Conservation (phyloP, 2,797 vertebrate species). For the Diglossa cyanea region DNA sequence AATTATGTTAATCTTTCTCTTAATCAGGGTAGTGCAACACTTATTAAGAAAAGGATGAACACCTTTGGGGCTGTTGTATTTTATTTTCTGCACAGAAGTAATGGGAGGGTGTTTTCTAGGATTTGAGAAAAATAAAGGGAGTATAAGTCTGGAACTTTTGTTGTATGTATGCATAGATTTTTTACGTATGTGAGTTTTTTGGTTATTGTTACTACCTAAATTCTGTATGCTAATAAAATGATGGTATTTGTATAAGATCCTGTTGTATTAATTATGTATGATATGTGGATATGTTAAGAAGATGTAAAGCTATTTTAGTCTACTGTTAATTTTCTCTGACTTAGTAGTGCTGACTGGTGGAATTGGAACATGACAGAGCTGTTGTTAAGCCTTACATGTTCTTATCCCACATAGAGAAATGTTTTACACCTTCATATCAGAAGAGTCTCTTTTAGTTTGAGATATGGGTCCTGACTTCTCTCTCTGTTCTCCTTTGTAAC, state of each 20-base stretch:
- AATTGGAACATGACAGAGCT: neutral
- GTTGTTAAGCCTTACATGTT: neutral
- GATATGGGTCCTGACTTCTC: neutral
- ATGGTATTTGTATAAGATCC: neutral
- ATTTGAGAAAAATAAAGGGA: neutral
- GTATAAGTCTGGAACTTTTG: neutral
- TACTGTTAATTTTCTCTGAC: neutral
- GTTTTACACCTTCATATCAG: neutral
- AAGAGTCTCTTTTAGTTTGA: neutral
- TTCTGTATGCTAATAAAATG: neutral
- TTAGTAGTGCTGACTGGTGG: neutral
- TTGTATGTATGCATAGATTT: fast-evolving
- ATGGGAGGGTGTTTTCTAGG: neutral
- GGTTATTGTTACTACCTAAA: neutral
- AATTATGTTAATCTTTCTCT: neutral
- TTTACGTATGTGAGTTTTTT: neutral
- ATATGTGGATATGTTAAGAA: neutral
- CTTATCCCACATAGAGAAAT: neutral
- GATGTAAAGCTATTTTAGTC: neutral
- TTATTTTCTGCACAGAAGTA: neutral
- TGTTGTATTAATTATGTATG: neutral
- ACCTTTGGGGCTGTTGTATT: neutral
- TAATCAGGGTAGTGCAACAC: fast-evolving
- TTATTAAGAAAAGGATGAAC: neutral
- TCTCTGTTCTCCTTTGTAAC: neutral